phyloP scores from a whole-genome alignment of 1,140 invertebrate species.

The Antheraea pernyi region DNA sequence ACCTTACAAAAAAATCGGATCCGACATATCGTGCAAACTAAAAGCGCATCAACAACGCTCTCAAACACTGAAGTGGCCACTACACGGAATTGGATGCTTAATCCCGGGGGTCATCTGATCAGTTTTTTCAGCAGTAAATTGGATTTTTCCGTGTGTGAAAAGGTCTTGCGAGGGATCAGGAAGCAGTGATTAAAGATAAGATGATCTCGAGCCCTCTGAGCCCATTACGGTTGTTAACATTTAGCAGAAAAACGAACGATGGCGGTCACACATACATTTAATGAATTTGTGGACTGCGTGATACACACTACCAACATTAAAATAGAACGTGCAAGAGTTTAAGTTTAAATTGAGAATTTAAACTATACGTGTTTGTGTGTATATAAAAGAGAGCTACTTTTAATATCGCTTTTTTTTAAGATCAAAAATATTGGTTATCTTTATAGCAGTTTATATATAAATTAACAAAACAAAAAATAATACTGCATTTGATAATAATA shows the following conservation, averaged over 20 bases:
- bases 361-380: too few relatives aligned
- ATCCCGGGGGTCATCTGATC: conserved; percentile 16
- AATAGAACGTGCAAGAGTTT: too few relatives aligned
- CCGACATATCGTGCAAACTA: conserved; percentile 1
- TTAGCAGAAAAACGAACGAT: neutral
- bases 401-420: too few relatives aligned
- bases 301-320: too few relatives aligned
- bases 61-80: conserved; percentile 14
- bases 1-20: neutral
- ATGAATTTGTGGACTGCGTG: too few relatives aligned
- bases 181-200: conserved; percentile 8
- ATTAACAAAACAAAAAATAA: too few relatives aligned
- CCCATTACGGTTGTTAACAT: conserved; percentile 1
- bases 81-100: conserved; percentile 16
- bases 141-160: conserved; percentile 18
- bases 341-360: too few relatives aligned
- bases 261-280: neutral
- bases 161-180: conserved; percentile 9
- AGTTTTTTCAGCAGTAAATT: conserved; percentile 18
- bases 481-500: too few relatives aligned
- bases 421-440: too few relatives aligned
- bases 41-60: neutral
- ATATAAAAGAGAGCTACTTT: too few relatives aligned
- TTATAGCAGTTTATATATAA: too few relatives aligned
- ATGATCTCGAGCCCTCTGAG: neutral